phyloP scores from a whole-genome alignment of 2,888 invertebrate species.

The Lissonota sp. region DNA sequence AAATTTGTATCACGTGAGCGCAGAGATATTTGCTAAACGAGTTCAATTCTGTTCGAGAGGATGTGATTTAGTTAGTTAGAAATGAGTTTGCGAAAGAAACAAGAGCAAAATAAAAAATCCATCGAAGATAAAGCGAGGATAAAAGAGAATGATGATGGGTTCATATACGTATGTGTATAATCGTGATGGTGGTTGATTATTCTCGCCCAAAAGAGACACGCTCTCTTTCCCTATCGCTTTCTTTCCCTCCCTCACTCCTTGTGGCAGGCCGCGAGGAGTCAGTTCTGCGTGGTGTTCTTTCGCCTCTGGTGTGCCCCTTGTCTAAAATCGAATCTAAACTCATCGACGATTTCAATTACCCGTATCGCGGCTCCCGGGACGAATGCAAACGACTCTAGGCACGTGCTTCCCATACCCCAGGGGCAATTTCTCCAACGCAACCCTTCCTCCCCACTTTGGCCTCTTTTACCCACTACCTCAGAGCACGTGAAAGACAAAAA shows the following conservation, averaged over 20 bases:
- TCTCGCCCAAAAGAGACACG: slow-evolving; percentile 24
- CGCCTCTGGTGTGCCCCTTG: slow-evolving; percentile 65
- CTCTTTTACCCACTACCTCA: slow-evolving; percentile 22
- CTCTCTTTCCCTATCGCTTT: slow-evolving; percentile 28
- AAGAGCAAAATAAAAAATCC: slow-evolving; percentile 42
- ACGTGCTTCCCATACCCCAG: slow-evolving; percentile 57
- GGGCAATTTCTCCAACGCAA: slow-evolving; percentile 33
- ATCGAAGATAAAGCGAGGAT: slow-evolving; percentile 18
- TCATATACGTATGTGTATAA: slow-evolving; percentile 55
- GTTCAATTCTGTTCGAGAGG: not conserved
- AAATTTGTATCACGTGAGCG: too few relatives aligned
- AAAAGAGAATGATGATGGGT: slow-evolving; percentile 48
- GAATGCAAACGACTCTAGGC: slow-evolving; percentile 64
- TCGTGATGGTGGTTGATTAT: slow-evolving; percentile 59
- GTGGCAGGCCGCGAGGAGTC: slow-evolving; percentile 46
- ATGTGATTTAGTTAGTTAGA: slow-evolving; percentile 1
- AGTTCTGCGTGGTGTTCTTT: slow-evolving; percentile 40
- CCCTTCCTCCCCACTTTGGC: slow-evolving; percentile 50
- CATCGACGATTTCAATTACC: slow-evolving; percentile 75
- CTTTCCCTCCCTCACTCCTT: slow-evolving; percentile 19
- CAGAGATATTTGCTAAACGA: not conserved
- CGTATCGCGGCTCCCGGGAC: slow-evolving; percentile 61
- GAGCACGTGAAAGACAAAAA: slow-evolving; percentile 37
- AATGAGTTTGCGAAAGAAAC: slow-evolving; percentile 35
- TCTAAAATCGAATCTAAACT: slow-evolving; percentile 76